Percentiles rank a stretch among this genome's conserved stretches.
These are phyloP conservation scores for Pyrgilauda ruficollis DNA, from an alignment of 2,113 vertebrate genomes.

Conservation along the genomic window DNA sequence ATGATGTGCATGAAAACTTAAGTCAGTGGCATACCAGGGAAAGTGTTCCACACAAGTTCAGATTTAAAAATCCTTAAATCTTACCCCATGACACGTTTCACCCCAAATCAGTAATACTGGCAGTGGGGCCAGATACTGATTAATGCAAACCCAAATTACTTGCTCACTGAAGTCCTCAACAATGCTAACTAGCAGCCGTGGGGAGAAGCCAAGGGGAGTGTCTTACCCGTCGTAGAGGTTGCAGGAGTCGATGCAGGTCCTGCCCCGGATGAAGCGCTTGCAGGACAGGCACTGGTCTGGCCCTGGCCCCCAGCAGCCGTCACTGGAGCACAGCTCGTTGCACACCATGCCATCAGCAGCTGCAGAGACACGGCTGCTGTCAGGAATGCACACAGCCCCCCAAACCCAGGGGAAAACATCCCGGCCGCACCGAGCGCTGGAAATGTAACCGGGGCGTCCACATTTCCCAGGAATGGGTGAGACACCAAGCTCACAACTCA, in stretches of 20 bases:
- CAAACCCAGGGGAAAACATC: neutral
- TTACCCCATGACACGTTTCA: neutral
- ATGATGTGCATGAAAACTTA: neutral
- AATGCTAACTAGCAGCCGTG: neutral
- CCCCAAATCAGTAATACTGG: neutral
- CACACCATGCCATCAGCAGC: conserved; percentile 89
- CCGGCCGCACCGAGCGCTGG: fast-evolving
- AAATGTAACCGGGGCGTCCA: fast-evolving
- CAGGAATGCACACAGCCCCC: neutral
- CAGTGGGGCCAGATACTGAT: neutral
- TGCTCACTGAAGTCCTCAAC: neutral
- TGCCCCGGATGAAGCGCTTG: conserved; percentile 87
- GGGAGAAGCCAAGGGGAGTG: neutral
- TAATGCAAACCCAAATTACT: neutral
- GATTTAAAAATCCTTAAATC: neutral
- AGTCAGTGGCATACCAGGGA: neutral
- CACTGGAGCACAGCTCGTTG: conserved; percentile 87
- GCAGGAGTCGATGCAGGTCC: conserved; percentile 89
- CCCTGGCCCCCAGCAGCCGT: conserved; percentile 94
- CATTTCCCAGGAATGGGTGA: neutral
- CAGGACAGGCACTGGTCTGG: conserved; percentile 94
- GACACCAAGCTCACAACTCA: no score
- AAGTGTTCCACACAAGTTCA: neutral
- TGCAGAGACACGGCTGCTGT: conserved; percentile 45
- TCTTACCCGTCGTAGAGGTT: conserved; percentile 93